These are phyloP conservation scores for Zelostemma sp. DNA, from an alignment of 1,140 invertebrate genomes.

Conservation along the genomic window DNA sequence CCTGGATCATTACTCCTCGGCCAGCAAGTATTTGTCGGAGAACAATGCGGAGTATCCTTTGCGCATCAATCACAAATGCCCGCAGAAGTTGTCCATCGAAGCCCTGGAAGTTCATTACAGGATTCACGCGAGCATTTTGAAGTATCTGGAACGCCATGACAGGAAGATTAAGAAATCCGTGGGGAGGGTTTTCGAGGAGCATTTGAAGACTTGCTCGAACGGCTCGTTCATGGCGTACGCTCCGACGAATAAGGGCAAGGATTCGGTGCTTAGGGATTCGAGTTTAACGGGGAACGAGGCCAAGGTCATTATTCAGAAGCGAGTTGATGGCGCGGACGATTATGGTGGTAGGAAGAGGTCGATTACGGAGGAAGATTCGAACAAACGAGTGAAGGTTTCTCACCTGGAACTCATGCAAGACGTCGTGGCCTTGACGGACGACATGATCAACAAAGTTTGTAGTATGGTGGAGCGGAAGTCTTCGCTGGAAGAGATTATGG, in stretches of 20 bases:
- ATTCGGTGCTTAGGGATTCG: too few relatives aligned
- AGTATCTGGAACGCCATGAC: slow-evolving; percentile 82
- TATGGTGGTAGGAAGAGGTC: slow-evolving; percentile 48
- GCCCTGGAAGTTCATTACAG: slow-evolving; percentile 88
- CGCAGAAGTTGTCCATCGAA: slow-evolving; percentile 88
- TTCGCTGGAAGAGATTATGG: slow-evolving; percentile 50
- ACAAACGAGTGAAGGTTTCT: slow-evolving; percentile 62
- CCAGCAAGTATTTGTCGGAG: slow-evolving; percentile 81
- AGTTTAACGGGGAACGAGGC: slow-evolving; percentile 33
- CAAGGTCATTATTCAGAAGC: slow-evolving; percentile 16
- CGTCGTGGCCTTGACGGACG: slow-evolving; percentile 64
- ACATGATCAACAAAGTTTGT: slow-evolving; percentile 65
- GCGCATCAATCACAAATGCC: slow-evolving; percentile 87
- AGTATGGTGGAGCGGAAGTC: slow-evolving; percentile 48
- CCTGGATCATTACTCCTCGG: slow-evolving; percentile 81
- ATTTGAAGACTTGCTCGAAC: slow-evolving; percentile 62
- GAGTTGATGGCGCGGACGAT: slow-evolving; percentile 28
- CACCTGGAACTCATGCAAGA: slow-evolving; percentile 67
- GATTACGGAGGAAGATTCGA: slow-evolving; percentile 25
- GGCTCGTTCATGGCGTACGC: slow-evolving; percentile 66
- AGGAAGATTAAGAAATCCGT: slow-evolving; percentile 68
- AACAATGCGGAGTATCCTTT: slow-evolving; percentile 87
- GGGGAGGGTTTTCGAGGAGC: slow-evolving; percentile 56
- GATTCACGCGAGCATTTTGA: slow-evolving; percentile 88
- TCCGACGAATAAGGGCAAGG: slow-evolving; percentile 41